A percentile compares a stretch with the other conserved stretches of the same genome.
These are phyloP conservation scores for Sterrhoptilus dennistouni DNA, from an alignment of 2,113 vertebrate genomes.

Conservation along the genomic window DNA sequence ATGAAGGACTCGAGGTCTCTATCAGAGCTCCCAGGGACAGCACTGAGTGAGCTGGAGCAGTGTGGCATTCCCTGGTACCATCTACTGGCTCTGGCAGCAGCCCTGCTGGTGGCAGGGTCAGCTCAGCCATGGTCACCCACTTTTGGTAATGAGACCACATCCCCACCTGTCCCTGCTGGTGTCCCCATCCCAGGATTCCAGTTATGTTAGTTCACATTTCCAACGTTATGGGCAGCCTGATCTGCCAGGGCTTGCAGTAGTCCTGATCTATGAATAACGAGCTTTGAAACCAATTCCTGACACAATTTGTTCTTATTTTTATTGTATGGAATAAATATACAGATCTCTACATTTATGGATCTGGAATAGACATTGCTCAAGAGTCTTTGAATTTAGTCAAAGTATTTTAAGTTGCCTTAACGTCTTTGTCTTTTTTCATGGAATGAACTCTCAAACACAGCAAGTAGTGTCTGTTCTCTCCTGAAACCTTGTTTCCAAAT, in stretches of 20 bases:
- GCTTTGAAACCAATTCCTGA: not conserved
- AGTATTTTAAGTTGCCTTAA: not conserved
- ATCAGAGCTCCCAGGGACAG: not conserved
- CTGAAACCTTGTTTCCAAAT: conserved; percentile 1
- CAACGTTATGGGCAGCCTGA: not conserved
- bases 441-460: not conserved
- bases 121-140: not conserved
- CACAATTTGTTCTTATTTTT: not conserved
- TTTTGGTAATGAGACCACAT: accelerated
- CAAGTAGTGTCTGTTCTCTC: not conserved
- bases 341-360: not conserved
- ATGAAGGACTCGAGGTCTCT: accelerated
- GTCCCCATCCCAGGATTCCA: not conserved
- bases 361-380: not conserved
- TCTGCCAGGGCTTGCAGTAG: not conserved
- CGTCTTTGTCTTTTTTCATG: not conserved
- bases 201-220: not conserved
- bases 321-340: not conserved
- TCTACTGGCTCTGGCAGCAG: not conserved
- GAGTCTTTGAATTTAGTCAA: not conserved
- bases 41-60: not conserved
- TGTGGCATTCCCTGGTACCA: not conserved
- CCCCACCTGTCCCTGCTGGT: not conserved
- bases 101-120: not conserved
- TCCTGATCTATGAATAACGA: not conserved